Percentiles rank a stretch among this genome's conserved stretches.
Conservation (phyloP, 2,113 vertebrate species). For the Dipodomys stephensi region DNA sequence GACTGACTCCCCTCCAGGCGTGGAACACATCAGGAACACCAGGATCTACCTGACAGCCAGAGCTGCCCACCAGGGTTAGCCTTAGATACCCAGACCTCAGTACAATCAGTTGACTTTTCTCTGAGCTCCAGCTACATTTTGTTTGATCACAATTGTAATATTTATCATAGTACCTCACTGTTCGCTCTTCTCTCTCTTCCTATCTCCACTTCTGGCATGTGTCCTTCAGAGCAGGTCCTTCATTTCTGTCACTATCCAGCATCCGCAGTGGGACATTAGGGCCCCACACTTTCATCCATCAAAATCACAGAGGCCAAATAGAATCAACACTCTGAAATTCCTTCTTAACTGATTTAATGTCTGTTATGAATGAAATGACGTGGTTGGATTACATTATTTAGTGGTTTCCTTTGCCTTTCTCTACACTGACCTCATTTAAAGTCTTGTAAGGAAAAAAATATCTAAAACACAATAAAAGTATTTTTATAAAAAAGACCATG, state of each 20-base stretch:
- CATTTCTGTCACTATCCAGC: neutral
- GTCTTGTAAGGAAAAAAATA: neutral
- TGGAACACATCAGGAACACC: fast-evolving
- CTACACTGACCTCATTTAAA: conserved; percentile 22
- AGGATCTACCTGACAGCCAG: neutral
- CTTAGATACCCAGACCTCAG: fast-evolving
- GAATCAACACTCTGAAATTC: neutral
- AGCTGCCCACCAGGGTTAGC: neutral
- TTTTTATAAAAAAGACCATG: neutral
- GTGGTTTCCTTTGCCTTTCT: conserved; percentile 25
- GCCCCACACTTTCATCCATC: neutral
- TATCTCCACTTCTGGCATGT: neutral
- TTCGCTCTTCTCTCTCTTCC: neutral
- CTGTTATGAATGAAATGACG: neutral
- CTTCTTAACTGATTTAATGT: neutral
- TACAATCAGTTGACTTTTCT: neutral
- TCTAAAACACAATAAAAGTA: conserved; percentile 26
- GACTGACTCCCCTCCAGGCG: no score
- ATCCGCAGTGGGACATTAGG: neutral
- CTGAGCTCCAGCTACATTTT: neutral
- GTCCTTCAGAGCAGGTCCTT: neutral
- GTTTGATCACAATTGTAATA: neutral
- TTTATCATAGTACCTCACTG: neutral
- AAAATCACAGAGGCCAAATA: neutral
- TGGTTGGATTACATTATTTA: neutral